These are phyloP conservation scores for Drosophila stalkeri DNA, from an alignment of 2,888 invertebrate genomes.

Conservation along the genomic window DNA sequence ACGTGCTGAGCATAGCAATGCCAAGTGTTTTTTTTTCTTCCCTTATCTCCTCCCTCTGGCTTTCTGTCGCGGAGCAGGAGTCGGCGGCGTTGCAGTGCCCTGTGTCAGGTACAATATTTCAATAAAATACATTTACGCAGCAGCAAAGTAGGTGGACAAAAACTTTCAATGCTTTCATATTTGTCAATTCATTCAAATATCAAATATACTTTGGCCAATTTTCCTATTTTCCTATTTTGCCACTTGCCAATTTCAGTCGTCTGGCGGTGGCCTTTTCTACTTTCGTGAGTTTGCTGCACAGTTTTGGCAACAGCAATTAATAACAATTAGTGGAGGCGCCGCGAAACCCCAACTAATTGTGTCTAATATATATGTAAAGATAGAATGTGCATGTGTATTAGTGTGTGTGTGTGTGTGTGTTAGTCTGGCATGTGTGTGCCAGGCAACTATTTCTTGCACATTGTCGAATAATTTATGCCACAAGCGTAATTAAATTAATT, in stretches of 20 bases:
- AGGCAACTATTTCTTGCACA: constrained; percentile 56
- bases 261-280: constrained; percentile 15
- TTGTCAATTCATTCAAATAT: constrained; percentile 59
- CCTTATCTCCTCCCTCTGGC: background rate
- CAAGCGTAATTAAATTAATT: constrained; percentile 79
- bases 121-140: constrained; percentile 73
- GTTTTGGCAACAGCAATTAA: constrained; percentile 62
- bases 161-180: constrained; percentile 75
- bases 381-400: background rate
- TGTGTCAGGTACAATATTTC: constrained; percentile 73
- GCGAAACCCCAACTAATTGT: constrained; percentile 65
- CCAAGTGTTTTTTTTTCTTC: constrained; percentile 50
- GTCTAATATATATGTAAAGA: constrained; percentile 55
- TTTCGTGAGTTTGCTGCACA: constrained; percentile 31
- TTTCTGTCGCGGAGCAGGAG: too few species aligned
- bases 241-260: constrained; percentile 19
- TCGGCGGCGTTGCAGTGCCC: background rate
- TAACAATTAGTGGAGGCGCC: constrained; percentile 69
- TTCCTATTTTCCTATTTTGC: constrained; percentile 6
- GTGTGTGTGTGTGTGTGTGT: constrained; percentile 7
- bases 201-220: constrained; percentile 12
- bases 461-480: constrained; percentile 76
- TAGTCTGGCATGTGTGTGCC: constrained; percentile 22
- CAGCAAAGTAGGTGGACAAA: constrained; percentile 25
- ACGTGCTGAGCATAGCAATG: constrained; percentile 75